Evolutionary conservation across 2,797 vertebrate species (phyloP).

Genomic region (Pseudochaenichthys georgianus): DNA sequence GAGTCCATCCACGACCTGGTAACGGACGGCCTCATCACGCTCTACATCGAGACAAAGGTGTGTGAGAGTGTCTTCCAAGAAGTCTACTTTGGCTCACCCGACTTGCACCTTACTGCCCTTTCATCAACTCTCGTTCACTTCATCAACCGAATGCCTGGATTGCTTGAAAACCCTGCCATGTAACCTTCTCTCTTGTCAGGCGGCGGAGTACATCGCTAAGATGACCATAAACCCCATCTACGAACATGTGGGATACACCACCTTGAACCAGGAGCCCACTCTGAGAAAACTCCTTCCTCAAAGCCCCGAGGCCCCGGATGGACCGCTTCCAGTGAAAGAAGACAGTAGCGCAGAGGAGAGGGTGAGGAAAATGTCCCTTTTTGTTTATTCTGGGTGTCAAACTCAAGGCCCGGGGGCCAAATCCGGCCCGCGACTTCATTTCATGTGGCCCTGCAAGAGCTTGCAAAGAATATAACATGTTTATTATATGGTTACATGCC

Average conservation of each 20-base stretch:
- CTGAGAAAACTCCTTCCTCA: constrained; percentile 90
- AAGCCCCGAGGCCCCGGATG: constrained; percentile 89
- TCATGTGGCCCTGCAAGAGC: too few species aligned
- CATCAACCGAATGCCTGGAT: not conserved
- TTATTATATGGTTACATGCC: too few species aligned
- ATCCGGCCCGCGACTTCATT: too few species aligned
- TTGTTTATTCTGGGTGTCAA: not conserved
- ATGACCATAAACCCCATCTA: constrained; percentile 99
- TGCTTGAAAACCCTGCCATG: not conserved
- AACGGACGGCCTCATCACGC: constrained; percentile 97
- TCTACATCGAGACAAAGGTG: constrained; percentile 97
- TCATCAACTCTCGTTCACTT: not conserved
- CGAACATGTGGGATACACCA: constrained; percentile 99
- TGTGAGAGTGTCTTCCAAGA: not conserved
- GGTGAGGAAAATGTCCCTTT: constrained; percentile 83
- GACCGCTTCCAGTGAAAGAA: constrained; percentile 86
- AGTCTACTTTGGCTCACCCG: too few species aligned
- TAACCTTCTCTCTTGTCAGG: constrained; percentile 63
- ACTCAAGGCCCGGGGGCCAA: too few species aligned
- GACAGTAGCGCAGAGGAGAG: constrained; percentile 90
- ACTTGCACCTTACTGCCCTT: not conserved
- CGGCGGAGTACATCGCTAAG: constrained; percentile 97
- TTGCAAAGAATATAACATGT: too few species aligned
- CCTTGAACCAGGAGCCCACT: constrained; percentile 95
- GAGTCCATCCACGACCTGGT: constrained; percentile 99